Evolutionary conservation across 2,888 invertebrate genomes (phyloP), one percentile per base, ranked within the genome.

Genomic region (Pristionchus fissidentatus): DNA sequence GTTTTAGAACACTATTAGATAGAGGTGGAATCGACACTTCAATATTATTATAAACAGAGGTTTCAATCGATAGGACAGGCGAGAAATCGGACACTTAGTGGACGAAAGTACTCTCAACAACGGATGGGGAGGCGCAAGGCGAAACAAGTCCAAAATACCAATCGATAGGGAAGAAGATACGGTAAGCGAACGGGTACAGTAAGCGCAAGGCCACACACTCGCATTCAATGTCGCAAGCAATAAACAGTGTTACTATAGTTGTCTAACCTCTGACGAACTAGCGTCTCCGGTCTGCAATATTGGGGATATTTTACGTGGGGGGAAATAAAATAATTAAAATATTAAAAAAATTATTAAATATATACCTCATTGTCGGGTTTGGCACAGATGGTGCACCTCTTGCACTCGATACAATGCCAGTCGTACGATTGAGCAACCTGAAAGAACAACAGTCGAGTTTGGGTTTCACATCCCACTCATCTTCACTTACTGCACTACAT

Each of bases 361-460:
- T n/a, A 0, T 78, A 94, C 94, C 93, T 96, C 96, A 93, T 96
- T 95, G 87, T 95, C 95, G 52, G 95, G 95, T 92, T 95, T 95
- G 89, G 95, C 94, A 93, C 97, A 97, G 88, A 95, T 95, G 87
- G 95, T 95, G 93, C 97, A 97, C 78, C 95, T 95, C 94, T 97
- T 97, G 93, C 97, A 97, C 90, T 96, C 96, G 89, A 95, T 95
- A 93, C 97, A 97, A 93, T 96, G 96, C 97, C 97, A 97, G 91
- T 95, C 94, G 93, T 97, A 97, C 87, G 84, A 84, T 91, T 95
- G 95, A 87, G 96, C 95, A 89, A 96, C 95, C 82, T 82, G 4
- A 26, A 49, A n/a, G 0, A n/a, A 57, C 3, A 57, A 26, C n/a
- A 57, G 22, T 22, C 2, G 8, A n/a, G n/a, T n/a, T n/a, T n/a